A percentile compares a stretch with the other conserved stretches of the same genome.
phyloP scores from a whole-genome alignment of 2,888 invertebrate species.

The Tinea semifulvella region DNA sequence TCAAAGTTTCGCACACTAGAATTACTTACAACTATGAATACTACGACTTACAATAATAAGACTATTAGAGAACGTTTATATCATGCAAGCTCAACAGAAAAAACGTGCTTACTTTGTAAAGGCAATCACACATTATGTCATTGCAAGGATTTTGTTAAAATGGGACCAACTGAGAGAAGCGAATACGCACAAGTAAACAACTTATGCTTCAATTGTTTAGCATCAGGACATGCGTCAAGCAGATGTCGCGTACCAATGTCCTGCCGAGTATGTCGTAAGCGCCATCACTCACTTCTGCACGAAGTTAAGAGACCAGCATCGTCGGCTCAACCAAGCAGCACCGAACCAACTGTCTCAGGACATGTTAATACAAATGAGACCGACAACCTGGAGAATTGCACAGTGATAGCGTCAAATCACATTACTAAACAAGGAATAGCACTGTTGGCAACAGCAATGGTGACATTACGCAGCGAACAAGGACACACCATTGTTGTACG shows the following conservation, averaged over 20 bases:
- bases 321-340: too few relatives aligned
- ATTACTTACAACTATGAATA: not conserved
- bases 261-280: too few relatives aligned
- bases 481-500: not conserved
- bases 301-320: too few relatives aligned
- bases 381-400: not conserved
- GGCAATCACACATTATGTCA: not conserved
- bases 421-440: too few relatives aligned
- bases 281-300: too few relatives aligned
- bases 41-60: not conserved
- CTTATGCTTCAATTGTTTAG: too few relatives aligned
- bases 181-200: too few relatives aligned
- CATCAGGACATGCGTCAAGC: too few relatives aligned
- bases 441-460: not conserved
- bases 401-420: too few relatives aligned
- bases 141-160: not conserved
- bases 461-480: too few relatives aligned
- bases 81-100: not conserved
- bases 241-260: too few relatives aligned
- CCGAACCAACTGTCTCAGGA: not conserved
- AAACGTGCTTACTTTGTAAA: not conserved
- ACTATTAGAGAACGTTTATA: not conserved
- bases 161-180: not conserved
- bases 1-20: not conserved
- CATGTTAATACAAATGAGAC: not conserved